phyloP scores from a whole-genome alignment of 1,140 invertebrate genomes.

The Bicyclus anynana region DNA sequence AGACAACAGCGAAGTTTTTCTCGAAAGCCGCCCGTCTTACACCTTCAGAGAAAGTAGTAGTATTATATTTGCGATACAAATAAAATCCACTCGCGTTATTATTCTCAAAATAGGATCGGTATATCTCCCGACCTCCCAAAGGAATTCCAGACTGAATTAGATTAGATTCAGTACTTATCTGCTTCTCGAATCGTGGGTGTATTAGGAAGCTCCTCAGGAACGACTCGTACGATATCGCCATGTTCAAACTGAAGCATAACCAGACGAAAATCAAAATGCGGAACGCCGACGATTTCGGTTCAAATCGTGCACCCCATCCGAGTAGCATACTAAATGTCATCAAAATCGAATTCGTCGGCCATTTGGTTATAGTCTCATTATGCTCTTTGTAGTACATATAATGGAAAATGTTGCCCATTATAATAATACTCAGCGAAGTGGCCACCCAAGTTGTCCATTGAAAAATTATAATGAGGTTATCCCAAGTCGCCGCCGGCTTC shows the following conservation, averaged over 20 bases:
- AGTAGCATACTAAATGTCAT: slow-evolving; percentile 73
- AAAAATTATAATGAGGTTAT: slow-evolving; percentile 71
- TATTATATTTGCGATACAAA: slow-evolving; percentile 70
- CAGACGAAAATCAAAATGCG: slow-evolving; percentile 68
- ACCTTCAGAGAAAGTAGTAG: slow-evolving; percentile 58
- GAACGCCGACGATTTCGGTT: slow-evolving; percentile 60
- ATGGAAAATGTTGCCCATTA: slow-evolving; percentile 65
- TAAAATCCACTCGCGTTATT: slow-evolving; percentile 65
- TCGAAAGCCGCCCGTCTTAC: slow-evolving; percentile 52
- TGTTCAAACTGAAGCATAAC: slow-evolving; percentile 72
- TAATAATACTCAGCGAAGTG: slow-evolving; percentile 50
- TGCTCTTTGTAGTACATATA: slow-evolving; percentile 61
- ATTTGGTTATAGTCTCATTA: slow-evolving; percentile 52
- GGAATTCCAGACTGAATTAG: slow-evolving; percentile 62
- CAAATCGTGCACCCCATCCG: slow-evolving; percentile 66
- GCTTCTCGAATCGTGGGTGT: slow-evolving; percentile 70
- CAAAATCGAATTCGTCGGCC: slow-evolving; percentile 69
- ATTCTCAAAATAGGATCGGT: slow-evolving; percentile 68
- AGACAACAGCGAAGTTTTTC: slow-evolving; percentile 67
- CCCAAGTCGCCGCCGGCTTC: slow-evolving; percentile 56
- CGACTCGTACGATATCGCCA: slow-evolving; percentile 72
- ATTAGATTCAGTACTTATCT: slow-evolving; percentile 65
- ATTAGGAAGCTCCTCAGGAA: slow-evolving; percentile 74
- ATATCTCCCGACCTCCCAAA: slow-evolving; percentile 66
- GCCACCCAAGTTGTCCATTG: slow-evolving; percentile 70